Base-by-base conservation (phyloP, 1,140 invertebrate species). In the Copidosoma floridanum region DNA sequence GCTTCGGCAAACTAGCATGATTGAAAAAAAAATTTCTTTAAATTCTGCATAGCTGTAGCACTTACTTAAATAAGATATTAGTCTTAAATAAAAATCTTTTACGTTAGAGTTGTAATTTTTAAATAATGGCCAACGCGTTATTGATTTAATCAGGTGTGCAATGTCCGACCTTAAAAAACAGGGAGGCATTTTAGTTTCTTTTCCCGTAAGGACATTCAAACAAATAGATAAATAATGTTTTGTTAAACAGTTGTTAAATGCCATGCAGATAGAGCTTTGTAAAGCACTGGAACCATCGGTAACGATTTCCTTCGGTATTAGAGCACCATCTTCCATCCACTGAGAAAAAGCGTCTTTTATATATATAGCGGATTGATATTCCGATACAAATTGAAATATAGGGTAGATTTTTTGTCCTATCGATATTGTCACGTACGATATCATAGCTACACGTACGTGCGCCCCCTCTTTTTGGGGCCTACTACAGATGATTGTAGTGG, bases 111-210 rank as follows among this genome's bases (percentile, higher is more conserved):
- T 7, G 37, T 29, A 11, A 11, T 21, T 23, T 12, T 20, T 11
- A 14, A 51, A 51, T 2, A 26, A 51, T 35, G 18, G 18, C 48
- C 48, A 51, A 8, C 29, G 27, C 8, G 48, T 35, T 18, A 51
- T 35, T 3, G 48, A 51, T 20, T 51, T 51, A 11, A 51, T 51
- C 8, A 51, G 21, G 37, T 51, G 48, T 2, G 48, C 48, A 18
- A 51, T 51, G 23, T 51, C 48, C 21, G 27, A 16, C 14, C 48
- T 51, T 51, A 51, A 35, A 35, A 20, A 51, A 18, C 48, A 51
- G 8, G 18, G 2, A 18, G 48, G 48, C 16, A 51, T 4, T 3
- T 35, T 12, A 35, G 21, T n/a, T 7, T 51, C 32, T 18, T 21
- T 35, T 3, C 20, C 20, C 0, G 37, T 8, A 2, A 51, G 2